A percentile compares a stretch with the other conserved stretches of the same genome.
Evolutionary conservation across 2,888 invertebrate genomes (phyloP).

Genomic region (Matsumyia berberina): DNA sequence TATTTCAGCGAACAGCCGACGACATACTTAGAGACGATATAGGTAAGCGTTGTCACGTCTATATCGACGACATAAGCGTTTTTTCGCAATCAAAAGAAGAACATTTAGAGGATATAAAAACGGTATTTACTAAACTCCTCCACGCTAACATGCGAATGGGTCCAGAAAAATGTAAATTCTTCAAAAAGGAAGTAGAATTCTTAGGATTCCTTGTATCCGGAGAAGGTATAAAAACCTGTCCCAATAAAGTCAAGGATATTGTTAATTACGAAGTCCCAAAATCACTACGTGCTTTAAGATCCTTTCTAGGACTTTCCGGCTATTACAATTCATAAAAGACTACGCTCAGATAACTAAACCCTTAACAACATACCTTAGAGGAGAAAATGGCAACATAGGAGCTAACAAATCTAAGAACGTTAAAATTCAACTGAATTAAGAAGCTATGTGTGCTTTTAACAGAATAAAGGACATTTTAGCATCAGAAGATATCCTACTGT

Average conservation of each 20-base stretch:
- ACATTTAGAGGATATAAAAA: slow-evolving; percentile 12
- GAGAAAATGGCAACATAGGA: slow-evolving; percentile 50
- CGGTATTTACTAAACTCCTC: slow-evolving; percentile 16
- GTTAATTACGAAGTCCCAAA: slow-evolving; percentile 6
- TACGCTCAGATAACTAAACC: slow-evolving; percentile 19
- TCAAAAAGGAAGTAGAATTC: slow-evolving; percentile 17
- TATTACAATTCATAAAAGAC: slow-evolving; percentile 11
- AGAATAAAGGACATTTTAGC: slow-evolving; percentile 41
- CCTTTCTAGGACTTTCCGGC: slow-evolving; percentile 36
- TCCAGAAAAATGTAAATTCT: slow-evolving; percentile 22
- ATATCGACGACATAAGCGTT: slow-evolving; percentile 24
- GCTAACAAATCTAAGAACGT: slow-evolving; percentile 47
- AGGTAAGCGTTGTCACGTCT: slow-evolving; percentile 16
- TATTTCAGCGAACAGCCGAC: slow-evolving; percentile 38
- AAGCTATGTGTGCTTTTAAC: slow-evolving; percentile 37
- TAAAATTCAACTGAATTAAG: slow-evolving; percentile 38
- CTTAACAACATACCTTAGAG: slow-evolving; percentile 50
- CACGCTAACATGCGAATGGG: slow-evolving; percentile 24
- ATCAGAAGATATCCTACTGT: slow-evolving; percentile 29
- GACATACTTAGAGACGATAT: slow-evolving; percentile 9
- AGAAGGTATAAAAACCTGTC: slow-evolving; percentile 10
- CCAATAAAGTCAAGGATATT: slow-evolving; percentile 16
- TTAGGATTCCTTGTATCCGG: slow-evolving; percentile 2
- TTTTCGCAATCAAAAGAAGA: slow-evolving; percentile 1
- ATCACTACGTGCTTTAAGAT: slow-evolving; percentile 21